Conservation (phyloP, 2,797 vertebrate genomes). For the Poecilia picta region DNA sequence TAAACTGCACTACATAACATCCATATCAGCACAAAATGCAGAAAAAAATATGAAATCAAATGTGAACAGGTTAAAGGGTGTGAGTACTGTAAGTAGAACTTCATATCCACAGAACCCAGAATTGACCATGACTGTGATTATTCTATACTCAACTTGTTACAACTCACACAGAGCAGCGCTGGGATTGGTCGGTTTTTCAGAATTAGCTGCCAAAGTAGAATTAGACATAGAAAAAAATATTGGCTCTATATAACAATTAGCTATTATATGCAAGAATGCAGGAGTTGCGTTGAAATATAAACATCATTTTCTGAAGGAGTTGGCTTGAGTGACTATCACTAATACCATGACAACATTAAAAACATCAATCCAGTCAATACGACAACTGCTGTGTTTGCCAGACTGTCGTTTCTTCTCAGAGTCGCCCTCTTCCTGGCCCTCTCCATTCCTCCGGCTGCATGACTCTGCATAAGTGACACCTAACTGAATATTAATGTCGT, state of each 20-base stretch:
- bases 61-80: not conserved
- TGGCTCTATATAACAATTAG: conserved; percentile 2
- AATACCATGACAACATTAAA: conserved; percentile 42
- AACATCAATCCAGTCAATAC: conserved; percentile 33
- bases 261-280: not conserved
- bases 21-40: no score
- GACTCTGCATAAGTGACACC: conserved; percentile 80
- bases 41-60: not conserved
- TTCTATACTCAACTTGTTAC: not conserved
- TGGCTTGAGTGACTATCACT: conserved; percentile 28
- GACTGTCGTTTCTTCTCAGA: conserved; percentile 44
- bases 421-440: conserved; percentile 61
- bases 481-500: conserved; percentile 85
- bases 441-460: conserved; percentile 70
- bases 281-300: conserved; percentile 2
- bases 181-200: not conserved
- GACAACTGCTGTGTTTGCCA: conserved; percentile 27
- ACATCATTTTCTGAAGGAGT: conserved; percentile 14
- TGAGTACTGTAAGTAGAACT: not conserved
- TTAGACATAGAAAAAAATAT: not conserved
- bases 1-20: no score
- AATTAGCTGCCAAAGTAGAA: not conserved
- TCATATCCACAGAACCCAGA: not conserved
- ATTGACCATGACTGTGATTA: not conserved
- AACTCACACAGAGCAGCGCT: not conserved